Base-by-base conservation (phyloP, 2,888 invertebrate species). In the Heliconius cydno region DNA sequence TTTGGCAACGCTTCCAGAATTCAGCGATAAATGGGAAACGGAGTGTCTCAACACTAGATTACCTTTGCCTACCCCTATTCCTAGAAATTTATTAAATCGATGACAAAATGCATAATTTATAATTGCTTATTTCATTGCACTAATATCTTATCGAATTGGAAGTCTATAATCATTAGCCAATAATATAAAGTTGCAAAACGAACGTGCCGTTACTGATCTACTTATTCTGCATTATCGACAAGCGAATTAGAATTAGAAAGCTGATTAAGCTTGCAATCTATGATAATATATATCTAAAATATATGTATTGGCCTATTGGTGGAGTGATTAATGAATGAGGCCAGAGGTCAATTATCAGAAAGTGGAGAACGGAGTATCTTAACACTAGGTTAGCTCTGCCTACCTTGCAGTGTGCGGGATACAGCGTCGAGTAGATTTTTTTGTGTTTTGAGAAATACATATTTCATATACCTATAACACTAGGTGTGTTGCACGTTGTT, bases 221-320 rank as follows among this genome's bases (percentile, higher is more conserved):
- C 66, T 74, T 78, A 78, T 71, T 34, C 52, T 66, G 71, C 57
- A 34, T 34, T 71, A 78, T 67, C 67, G 74, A 67, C 57, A n/a
- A 78, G 83, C 84, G 82, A 85, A 84, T 73, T 73, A 57, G 73
- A 86, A 86, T 86, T 87, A 88, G 88, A 87, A 87, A 86, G 86
- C 86, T 68, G 81, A 76, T 81, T 78, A 70, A 75, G 74, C 38
- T 78, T 28, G 74, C 65, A 70, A 79, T 79, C 71, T 38, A 25
- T 75, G 34, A 71, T 41, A 22, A 52, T 7, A 19, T 52, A 46
- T 46, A 19, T 52, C 15, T 52, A 15, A 41, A 34, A 7, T 34
- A 34, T 46, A 46, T 46, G 5, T 41, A 38, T 72, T n/a, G 68
- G 22, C 10, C 41, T 68, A 6, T n/a, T 25, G 68, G 38, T 25